phyloP scores from a whole-genome alignment of 92 coral and sea anemone genomes.

The Galaxea fascicularis region DNA sequence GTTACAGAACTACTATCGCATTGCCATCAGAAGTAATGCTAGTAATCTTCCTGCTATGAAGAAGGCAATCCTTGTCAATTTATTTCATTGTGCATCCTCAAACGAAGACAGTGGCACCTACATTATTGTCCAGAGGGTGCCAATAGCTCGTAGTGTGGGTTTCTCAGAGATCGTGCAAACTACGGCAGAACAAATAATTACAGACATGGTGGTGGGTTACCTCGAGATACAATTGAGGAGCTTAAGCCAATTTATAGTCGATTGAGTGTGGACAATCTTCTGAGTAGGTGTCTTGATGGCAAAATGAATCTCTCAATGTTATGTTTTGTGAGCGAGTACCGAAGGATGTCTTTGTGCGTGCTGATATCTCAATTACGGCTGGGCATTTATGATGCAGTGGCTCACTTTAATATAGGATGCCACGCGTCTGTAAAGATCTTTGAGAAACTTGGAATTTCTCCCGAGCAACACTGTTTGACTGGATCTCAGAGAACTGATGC shows the following conservation, averaged over 20 bases:
- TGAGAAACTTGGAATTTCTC: constrained; percentile 40
- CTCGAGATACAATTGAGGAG: constrained; percentile 27
- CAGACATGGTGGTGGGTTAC: constrained; percentile 67
- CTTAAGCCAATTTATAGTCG: constrained; percentile 53
- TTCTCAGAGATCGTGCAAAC: constrained; percentile 46
- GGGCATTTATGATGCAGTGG: constrained; percentile 68
- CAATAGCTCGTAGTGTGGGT: constrained; percentile 64
- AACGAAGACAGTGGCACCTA: constrained; percentile 30
- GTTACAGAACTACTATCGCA: too few species aligned
- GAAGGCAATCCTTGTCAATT: constrained; percentile 54
- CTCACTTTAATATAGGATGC: constrained; percentile 66
- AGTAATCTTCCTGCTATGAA: constrained; percentile 53
- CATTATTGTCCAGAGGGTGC: constrained; percentile 64
- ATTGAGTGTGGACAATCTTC: constrained; percentile 58
- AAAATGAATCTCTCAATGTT: neutral
- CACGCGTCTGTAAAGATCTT: constrained; percentile 53
- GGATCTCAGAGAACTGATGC: constrained; percentile 44
- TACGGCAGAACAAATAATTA: neutral
- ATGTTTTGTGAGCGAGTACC: neutral
- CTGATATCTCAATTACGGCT: neutral
- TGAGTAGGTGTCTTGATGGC: constrained; percentile 68
- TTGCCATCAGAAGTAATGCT: constrained; percentile 68
- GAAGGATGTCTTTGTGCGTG: neutral
- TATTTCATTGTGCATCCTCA: constrained; percentile 66
- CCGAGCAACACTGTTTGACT: constrained; percentile 51